Conservation (phyloP, 2,113 vertebrate genomes). For the Tamias sibiricus region DNA sequence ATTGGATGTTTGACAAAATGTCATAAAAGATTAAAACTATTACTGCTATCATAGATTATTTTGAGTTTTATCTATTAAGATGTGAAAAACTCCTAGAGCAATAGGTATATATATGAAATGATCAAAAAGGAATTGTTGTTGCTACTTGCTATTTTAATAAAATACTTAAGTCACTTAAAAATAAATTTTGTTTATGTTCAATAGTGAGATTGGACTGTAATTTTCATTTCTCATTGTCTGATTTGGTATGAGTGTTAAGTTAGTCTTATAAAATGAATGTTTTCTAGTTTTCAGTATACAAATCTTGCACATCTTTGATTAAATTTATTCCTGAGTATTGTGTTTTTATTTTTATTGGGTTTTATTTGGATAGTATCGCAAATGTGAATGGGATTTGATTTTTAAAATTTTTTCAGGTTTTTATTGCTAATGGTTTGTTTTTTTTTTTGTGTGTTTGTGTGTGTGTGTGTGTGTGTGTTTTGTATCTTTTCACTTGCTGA, state of each 20-base stretch:
- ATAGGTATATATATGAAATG: neutral
- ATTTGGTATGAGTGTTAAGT: neutral
- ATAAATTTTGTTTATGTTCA: neutral
- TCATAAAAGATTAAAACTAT: neutral
- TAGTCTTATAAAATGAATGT: neutral
- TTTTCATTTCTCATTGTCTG: conserved; percentile 36
- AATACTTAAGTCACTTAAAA: neutral
- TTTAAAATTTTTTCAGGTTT: neutral
- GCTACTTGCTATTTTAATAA: neutral
- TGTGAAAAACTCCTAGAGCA: neutral
- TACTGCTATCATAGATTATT: neutral
- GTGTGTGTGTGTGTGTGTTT: neutral
- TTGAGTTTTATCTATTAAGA: neutral
- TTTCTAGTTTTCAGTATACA: neutral
- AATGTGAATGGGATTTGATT: neutral
- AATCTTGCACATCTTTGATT: neutral
- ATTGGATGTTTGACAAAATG: neutral
- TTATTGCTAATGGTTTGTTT: neutral
- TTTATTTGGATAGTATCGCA: no score
- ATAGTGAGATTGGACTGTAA: neutral
- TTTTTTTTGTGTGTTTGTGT: no score
- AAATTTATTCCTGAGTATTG: neutral
- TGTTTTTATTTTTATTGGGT: neutral
- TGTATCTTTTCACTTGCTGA: conserved; percentile 11
- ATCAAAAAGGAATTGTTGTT: no score